Percentiles rank a stretch among this genome's conserved stretches.
phyloP scores from a whole-genome alignment of 2,797 vertebrate genomes.

The Eleutherodactylus coqui region DNA sequence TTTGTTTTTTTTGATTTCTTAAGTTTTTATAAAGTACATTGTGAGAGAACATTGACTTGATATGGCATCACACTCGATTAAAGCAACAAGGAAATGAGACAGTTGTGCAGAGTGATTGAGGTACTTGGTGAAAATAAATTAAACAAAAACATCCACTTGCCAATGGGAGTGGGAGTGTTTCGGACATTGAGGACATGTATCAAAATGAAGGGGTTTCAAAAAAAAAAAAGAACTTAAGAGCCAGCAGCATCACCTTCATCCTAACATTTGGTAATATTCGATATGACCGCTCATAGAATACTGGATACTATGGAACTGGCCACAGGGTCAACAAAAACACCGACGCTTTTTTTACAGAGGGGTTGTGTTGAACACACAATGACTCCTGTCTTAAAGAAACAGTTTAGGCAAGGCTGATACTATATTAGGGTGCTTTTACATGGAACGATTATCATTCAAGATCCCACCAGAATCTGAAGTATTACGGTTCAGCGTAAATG shows the following conservation, averaged over 20 bases:
- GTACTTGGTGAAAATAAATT: slow-evolving; percentile 79
- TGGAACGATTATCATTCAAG: too few relatives aligned
- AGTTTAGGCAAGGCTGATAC: too few relatives aligned
- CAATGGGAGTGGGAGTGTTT: slow-evolving; percentile 28
- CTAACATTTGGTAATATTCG: slow-evolving; percentile 44
- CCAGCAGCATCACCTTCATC: slow-evolving; percentile 35
- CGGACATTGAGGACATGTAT: not conserved
- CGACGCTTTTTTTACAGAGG: too few relatives aligned
- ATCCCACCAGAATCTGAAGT: too few relatives aligned
- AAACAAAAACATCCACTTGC: slow-evolving; percentile 71
- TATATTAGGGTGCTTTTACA: too few relatives aligned
- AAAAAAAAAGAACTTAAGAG: slow-evolving; percentile 59
- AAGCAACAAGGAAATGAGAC: slow-evolving; percentile 73
- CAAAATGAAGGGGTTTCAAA: slow-evolving; percentile 52
- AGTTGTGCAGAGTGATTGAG: slow-evolving; percentile 91
- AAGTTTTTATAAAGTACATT: slow-evolving; percentile 72
- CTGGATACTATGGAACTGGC: not conserved
- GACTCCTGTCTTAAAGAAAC: not conserved
- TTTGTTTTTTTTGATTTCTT: slow-evolving; percentile 66
- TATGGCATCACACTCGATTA: slow-evolving; percentile 89
- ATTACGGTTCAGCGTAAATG: too few relatives aligned
- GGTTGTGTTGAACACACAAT: not conserved
- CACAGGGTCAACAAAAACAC: not conserved
- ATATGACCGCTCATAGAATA: not conserved
- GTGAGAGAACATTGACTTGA: slow-evolving; percentile 81